Percentiles rank a stretch among this genome's conserved stretches.
Evolutionary conservation across 2,888 invertebrate species (phyloP).

Genomic region (Morinoia aosen): DNA sequence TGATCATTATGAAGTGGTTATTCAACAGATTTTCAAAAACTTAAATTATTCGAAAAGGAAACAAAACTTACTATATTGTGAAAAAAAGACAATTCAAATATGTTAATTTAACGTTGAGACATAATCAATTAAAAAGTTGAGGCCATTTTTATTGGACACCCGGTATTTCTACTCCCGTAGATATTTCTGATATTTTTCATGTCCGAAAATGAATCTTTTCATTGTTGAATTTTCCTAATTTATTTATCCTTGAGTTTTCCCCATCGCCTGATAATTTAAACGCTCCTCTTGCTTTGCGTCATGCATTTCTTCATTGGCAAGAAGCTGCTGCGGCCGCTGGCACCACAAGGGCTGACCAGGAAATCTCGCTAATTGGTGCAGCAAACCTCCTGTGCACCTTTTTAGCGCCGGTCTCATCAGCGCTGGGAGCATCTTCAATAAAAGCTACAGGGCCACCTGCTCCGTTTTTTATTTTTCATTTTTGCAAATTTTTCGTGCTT

Average conservation of each 20-base stretch:
- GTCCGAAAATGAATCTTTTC: not conserved
- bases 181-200: not conserved
- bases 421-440: not conserved
- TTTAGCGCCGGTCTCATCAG: not conserved
- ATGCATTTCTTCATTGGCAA: not conserved
- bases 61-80: too few relatives aligned
- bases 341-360: not conserved
- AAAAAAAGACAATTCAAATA: too few relatives aligned
- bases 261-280: not conserved
- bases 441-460: not conserved
- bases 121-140: too few relatives aligned
- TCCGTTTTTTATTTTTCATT: not conserved
- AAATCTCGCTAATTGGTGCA: not conserved
- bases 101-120: too few relatives aligned
- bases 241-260: not conserved
- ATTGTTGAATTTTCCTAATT: not conserved
- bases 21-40: too few relatives aligned
- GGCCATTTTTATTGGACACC: too few relatives aligned
- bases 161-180: too few relatives aligned
- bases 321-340: not conserved
- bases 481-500: not conserved
- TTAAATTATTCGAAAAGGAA: too few relatives aligned
- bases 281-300: not conserved
- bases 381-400: not conserved
- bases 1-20: too few relatives aligned